phyloP scores from a whole-genome alignment of 2,797 vertebrate genomes.

The Coreius guichenoti region DNA sequence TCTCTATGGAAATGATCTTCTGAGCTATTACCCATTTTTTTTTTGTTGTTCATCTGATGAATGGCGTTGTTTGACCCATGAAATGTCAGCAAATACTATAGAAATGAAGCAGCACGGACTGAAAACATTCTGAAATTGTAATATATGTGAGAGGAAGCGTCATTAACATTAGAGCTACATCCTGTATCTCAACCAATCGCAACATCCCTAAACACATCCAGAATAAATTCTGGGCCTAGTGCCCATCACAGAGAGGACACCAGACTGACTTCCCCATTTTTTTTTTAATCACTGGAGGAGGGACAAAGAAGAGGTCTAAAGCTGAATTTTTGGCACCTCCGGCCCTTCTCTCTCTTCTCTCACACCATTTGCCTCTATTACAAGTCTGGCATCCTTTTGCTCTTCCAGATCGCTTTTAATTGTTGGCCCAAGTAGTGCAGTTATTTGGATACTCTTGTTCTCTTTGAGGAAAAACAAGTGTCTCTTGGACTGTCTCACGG shows the following conservation, averaged over 20 bases:
- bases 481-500: conserved; percentile 10
- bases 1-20: conserved; percentile 55
- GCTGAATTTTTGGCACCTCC: conserved; percentile 18
- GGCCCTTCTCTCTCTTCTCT: not conserved
- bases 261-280: not conserved
- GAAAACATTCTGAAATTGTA: not conserved
- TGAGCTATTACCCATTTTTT: conserved; percentile 57
- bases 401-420: conserved; percentile 35
- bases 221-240: conserved; percentile 1
- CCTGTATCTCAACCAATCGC: not conserved
- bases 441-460: conserved; percentile 45
- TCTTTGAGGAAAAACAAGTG: conserved; percentile 35
- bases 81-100: conserved; percentile 40
- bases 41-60: conserved; percentile 54
- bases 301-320: not conserved
- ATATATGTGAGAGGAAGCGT: not conserved
- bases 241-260: conserved; percentile 8
- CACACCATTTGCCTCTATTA: conserved; percentile 22
- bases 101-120: not conserved
- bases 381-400: conserved; percentile 29
- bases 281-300: not conserved
- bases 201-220: not conserved
- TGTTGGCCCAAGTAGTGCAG: conserved; percentile 26
- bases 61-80: conserved; percentile 25
- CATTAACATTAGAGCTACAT: not conserved